Base-by-base conservation (phyloP, 2,797 vertebrate genomes). In the Phalanger gymnotis region DNA sequence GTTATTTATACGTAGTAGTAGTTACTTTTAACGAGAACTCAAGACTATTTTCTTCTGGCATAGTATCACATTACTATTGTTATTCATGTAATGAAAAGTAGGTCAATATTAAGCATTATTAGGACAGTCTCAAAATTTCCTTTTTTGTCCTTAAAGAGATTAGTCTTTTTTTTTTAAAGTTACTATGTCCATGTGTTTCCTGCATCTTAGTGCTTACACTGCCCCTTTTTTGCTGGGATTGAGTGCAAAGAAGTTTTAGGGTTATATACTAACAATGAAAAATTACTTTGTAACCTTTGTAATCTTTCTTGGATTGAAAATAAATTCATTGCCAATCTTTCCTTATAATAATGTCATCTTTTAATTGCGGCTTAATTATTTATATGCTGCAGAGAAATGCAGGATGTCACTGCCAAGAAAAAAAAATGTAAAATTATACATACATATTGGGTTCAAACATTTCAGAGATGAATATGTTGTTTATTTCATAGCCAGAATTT, bases 331-430 rank as follows among this genome's bases (percentile, higher is more conserved):
- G 34, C 53, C 97, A 95, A 66, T 54, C 52, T 96, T 97, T 96
- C 93, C 54, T 98, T 54, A 95, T 52, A 47, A 95, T 92, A 96
- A 92, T 98, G 92, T 91, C 93, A 87, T 97, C 90, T 94, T 98
- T 98, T 98, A 95, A 97, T 97, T 96, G 94, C 93, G 94, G 94
- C 97, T 89, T 91, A 94, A 0, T 98, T 98, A 98, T 97, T 98
- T 98, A 95, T 93, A 54, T 89, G 90, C 91, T 97, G 51, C 66
- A 94, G 52, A 93, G 93, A 94, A 95, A 95, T 97, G 73, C 31
- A 94, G 94, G n/a, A 1, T 96, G 58, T 97, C 34, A 12, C 56
- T 95, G 92, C 87, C 31, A 28, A 92, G 89, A 93, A 58, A 97
- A 95, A n/a, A 81, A 96, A 95, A 94, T n/a, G 25, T 94, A 92